These are phyloP conservation scores for Globia sparganii DNA, from an alignment of 2,888 invertebrate genomes.

Conservation along the genomic window DNA sequence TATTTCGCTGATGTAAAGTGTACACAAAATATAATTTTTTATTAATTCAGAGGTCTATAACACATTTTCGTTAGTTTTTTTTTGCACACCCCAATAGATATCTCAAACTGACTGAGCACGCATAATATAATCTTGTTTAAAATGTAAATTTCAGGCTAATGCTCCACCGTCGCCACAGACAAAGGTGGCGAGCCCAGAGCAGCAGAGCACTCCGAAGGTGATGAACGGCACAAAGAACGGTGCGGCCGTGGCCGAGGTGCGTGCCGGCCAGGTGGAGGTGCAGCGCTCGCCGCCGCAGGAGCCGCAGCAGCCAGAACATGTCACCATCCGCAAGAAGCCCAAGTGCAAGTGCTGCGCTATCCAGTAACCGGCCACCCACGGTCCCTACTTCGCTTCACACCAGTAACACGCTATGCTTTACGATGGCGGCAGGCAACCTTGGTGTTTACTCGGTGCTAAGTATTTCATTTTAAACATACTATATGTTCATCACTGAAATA, in stretches of 20 bases:
- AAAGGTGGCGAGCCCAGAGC: constrained; percentile 79
- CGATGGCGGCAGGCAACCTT: constrained; percentile 67
- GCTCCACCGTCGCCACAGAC: constrained; percentile 84
- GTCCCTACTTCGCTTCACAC: constrained; percentile 66
- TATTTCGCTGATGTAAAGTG: too few species aligned
- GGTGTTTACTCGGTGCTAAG: constrained; percentile 86
- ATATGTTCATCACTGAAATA: constrained; percentile 68
- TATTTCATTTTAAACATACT: constrained; percentile 74
- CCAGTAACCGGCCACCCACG: constrained; percentile 91
- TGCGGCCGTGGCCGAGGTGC: constrained; percentile 77
- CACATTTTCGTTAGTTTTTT: too few species aligned
- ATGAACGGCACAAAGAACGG: constrained; percentile 89
- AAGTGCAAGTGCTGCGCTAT: constrained; percentile 98
- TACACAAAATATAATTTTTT: too few species aligned
- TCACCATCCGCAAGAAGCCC: constrained; percentile 98
- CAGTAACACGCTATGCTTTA: constrained; percentile 80
- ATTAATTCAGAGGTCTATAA: not conserved
- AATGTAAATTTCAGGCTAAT: constrained; percentile 75
- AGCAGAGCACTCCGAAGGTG: constrained; percentile 81
- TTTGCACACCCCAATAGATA: not conserved
- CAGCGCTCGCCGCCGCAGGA: constrained; percentile 94
- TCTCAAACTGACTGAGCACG: not conserved
- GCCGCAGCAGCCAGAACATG: constrained; percentile 96
- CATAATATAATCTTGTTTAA: constrained; percentile 1
- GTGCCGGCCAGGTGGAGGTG: constrained; percentile 92